These are phyloP conservation scores for Planiliza haematocheilus DNA, from an alignment of 2,113 vertebrate genomes.

Conservation along the genomic window DNA sequence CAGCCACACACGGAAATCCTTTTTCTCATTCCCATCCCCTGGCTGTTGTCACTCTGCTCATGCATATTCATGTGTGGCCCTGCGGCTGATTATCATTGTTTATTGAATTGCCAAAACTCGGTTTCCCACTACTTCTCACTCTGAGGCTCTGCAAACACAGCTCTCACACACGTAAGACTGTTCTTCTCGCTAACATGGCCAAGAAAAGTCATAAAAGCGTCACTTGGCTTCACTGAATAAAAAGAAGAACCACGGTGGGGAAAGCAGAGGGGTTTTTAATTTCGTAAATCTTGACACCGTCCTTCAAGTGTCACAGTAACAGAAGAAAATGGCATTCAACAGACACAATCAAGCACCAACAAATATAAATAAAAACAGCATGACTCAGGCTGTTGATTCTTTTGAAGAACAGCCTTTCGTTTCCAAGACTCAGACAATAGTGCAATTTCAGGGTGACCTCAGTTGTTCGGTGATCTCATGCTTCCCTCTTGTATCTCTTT, in stretches of 20 bases:
- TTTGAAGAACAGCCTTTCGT: conserved; percentile 19
- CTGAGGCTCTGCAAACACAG: conserved; percentile 8
- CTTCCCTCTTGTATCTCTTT: conserved; percentile 27
- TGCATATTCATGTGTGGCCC: conserved; percentile 52
- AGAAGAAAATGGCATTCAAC: no score
- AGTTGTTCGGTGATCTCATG: conserved; percentile 26
- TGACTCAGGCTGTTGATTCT: conserved; percentile 41
- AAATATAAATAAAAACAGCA: not conserved
- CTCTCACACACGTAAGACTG: not conserved
- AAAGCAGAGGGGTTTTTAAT: no score
- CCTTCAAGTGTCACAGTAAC: no score
- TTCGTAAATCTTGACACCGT: no score
- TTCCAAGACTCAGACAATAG: conserved; percentile 40
- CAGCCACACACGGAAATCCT: not conserved
- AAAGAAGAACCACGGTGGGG: no score
- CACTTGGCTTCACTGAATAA: not conserved
- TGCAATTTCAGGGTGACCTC: conserved; percentile 25
- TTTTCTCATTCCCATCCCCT: not conserved
- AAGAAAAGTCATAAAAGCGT: conserved; percentile 20
- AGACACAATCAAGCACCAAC: no score
- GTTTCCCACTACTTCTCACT: not conserved
- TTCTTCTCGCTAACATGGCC: not conserved
- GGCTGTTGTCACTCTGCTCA: conserved; percentile 39
- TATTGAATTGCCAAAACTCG: conserved; percentile 45
- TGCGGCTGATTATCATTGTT: conserved; percentile 35